Percentiles rank a stretch among this genome's conserved stretches.
These are phyloP conservation scores for Notiomystis cincta DNA, from an alignment of 2,113 vertebrate genomes.

Conservation along the genomic window DNA sequence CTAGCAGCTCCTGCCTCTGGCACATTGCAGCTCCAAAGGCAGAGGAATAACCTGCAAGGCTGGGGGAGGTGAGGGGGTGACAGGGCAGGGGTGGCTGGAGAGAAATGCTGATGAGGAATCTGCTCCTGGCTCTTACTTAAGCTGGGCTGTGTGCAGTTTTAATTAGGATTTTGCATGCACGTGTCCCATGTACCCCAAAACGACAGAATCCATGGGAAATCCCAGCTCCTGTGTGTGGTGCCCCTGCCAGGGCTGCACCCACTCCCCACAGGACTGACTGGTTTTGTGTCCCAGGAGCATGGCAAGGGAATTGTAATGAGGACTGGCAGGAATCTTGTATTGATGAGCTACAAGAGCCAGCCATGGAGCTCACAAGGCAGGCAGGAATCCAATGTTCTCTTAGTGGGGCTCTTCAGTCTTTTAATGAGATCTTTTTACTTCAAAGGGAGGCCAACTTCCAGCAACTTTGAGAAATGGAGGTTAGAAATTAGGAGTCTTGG, in stretches of 20 bases:
- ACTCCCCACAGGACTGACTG: not conserved
- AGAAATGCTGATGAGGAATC: not conserved
- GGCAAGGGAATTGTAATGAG: not conserved
- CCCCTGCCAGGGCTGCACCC: not conserved
- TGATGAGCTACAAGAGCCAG: not conserved
- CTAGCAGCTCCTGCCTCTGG: constrained; percentile 18
- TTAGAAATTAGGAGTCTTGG: not conserved
- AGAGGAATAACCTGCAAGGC: not conserved
- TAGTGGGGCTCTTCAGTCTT: not conserved
- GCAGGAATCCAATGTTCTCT: constrained; percentile 15
- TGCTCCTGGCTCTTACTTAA: not conserved
- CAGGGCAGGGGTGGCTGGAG: not conserved
- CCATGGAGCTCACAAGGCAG: not conserved
- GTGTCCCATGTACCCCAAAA: not conserved
- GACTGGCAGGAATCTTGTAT: not conserved
- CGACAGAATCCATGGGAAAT: not conserved
- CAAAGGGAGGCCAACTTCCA: not conserved
- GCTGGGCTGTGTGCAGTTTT: not conserved
- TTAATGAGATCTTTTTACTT: constrained; percentile 25
- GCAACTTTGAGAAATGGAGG: constrained; percentile 2
- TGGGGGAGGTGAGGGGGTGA: not conserved
- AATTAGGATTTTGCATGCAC: not conserved
- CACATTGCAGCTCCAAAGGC: not conserved
- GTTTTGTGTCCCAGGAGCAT: not conserved
- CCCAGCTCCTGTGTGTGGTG: not conserved